phyloP scores from a whole-genome alignment of 2,113 vertebrate genomes.

The Callorhinus ursinus region DNA sequence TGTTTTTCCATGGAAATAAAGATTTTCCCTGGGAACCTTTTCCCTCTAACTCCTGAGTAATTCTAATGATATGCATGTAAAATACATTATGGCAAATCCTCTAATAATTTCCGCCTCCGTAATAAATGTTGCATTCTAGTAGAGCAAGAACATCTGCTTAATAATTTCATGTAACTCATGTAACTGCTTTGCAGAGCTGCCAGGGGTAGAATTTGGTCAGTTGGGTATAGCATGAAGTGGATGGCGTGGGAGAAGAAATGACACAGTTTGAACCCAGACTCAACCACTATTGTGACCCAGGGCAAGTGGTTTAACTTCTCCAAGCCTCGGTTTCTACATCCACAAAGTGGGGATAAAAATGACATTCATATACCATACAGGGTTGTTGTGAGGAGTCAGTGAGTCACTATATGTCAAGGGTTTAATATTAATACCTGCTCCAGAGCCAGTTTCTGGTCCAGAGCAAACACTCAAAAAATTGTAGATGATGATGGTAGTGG shows the following conservation, averaged over 20 bases:
- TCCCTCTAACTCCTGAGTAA: slow-evolving; percentile 74
- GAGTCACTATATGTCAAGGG: not conserved
- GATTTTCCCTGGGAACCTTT: slow-evolving; percentile 67
- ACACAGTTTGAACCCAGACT: not conserved
- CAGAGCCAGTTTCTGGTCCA: not conserved
- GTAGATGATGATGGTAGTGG: not conserved
- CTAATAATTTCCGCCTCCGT: slow-evolving; percentile 79
- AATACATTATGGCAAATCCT: slow-evolving; percentile 83
- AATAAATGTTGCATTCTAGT: slow-evolving; percentile 82
- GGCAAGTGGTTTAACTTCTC: not conserved
- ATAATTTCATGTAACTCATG: slow-evolving; percentile 79
- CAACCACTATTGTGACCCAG: not conserved
- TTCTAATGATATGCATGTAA: slow-evolving; percentile 75
- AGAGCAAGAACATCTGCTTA: slow-evolving; percentile 84
- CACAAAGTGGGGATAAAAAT: not conserved
- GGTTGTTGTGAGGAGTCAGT: not conserved
- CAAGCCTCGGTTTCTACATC: not conserved
- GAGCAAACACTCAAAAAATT: not conserved
- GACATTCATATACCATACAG: too few relatives aligned
- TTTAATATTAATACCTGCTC: not conserved
- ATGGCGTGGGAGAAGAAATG: slow-evolving; percentile 41
- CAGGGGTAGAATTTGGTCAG: slow-evolving; percentile 65
- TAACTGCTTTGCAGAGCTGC: slow-evolving; percentile 67
- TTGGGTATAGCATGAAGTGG: not conserved
- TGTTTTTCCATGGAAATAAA: slow-evolving; percentile 47